phyloP scores from a whole-genome alignment of 2,113 vertebrate species.

The Cercopithecus mona region DNA sequence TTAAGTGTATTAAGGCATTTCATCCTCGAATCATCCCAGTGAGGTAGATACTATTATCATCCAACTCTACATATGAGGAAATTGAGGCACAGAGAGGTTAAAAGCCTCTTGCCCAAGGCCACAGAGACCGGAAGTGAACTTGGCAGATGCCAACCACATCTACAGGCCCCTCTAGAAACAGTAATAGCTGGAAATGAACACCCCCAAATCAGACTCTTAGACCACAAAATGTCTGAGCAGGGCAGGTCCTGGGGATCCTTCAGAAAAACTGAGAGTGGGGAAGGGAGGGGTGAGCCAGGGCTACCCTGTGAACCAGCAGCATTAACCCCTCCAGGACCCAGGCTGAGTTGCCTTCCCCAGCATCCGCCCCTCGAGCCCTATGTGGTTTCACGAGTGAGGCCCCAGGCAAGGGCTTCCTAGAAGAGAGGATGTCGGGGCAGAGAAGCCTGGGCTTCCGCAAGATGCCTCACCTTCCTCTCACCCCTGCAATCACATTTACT shows the following conservation, averaged over 20 bases:
- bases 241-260: neutral
- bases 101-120: neutral
- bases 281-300: neutral
- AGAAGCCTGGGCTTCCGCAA: neutral
- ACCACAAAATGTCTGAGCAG: neutral
- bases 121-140: neutral
- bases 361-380: neutral
- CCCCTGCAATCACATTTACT: neutral
- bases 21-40: neutral
- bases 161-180: neutral
- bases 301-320: neutral
- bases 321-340: neutral
- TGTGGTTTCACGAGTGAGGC: constrained; percentile 34
- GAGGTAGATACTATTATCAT: neutral
- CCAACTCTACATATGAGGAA: neutral
- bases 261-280: neutral
- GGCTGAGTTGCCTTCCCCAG: neutral
- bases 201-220: neutral
- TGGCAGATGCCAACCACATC: neutral
- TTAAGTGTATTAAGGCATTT: neutral
- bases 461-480: neutral
- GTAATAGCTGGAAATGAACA: neutral
- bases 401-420: constrained; percentile 32
- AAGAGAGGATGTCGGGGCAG: constrained; percentile 52
- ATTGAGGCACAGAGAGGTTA: neutral